phyloP scores from a whole-genome alignment of 1,140 invertebrate species.

The Onthophagus taurus region DNA sequence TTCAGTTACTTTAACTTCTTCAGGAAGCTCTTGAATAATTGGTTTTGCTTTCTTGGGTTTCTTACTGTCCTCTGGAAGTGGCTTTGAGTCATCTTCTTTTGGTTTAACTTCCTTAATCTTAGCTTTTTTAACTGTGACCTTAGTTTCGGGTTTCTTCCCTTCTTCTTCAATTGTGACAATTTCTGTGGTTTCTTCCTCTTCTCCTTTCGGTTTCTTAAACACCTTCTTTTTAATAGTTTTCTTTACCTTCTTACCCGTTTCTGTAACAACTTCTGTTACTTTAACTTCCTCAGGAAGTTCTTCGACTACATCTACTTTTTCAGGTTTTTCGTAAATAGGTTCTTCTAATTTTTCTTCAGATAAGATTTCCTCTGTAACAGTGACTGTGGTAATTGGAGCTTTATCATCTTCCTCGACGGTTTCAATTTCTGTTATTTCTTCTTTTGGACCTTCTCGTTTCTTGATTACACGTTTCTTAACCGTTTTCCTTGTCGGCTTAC shows the following conservation, averaged over 20 bases:
- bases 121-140: constrained; percentile 35
- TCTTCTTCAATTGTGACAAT: constrained; percentile 43
- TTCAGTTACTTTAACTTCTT: constrained; percentile 35
- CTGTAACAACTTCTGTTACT: constrained; percentile 28
- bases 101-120: constrained; percentile 14
- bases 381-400: constrained; percentile 31
- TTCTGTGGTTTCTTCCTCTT: constrained; percentile 36
- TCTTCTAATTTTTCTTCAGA: constrained; percentile 16
- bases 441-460: constrained; percentile 29
- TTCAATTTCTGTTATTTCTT: constrained; percentile 31
- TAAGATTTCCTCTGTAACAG: constrained; percentile 35
- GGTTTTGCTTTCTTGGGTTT: constrained; percentile 14
- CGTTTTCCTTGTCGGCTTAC: constrained; percentile 26
- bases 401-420: constrained; percentile 33
- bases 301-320: constrained; percentile 30
- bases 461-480: constrained; percentile 28
- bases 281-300: constrained; percentile 37
- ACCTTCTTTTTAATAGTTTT: constrained; percentile 25
- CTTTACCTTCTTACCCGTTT: constrained; percentile 25
- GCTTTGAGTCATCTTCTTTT: constrained; percentile 37
- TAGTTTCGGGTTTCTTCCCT: constrained; percentile 36
- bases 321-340: constrained; percentile 21
- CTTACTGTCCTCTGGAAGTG: neutral
- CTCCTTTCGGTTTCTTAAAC: constrained; percentile 16
- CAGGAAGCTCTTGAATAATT: constrained; percentile 31